These are phyloP conservation scores for Sphaeridia pumilis DNA, from an alignment of 2,888 invertebrate species.

Conservation along the genomic window DNA sequence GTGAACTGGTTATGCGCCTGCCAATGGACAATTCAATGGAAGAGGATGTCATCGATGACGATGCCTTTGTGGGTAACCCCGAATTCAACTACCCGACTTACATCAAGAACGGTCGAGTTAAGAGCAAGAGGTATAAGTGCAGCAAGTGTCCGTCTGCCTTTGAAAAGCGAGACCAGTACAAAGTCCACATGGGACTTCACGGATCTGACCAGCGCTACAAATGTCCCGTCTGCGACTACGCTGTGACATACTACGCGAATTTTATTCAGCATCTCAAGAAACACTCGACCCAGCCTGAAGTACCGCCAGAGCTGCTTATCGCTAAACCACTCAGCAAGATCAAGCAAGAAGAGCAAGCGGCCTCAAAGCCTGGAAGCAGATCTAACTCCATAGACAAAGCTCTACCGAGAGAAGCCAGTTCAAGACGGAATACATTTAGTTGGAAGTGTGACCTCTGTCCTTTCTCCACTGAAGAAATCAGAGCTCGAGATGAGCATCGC, in stretches of 20 bases:
- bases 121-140: slow-evolving; percentile 68
- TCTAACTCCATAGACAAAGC: neutral
- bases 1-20: neutral
- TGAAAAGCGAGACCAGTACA: slow-evolving; percentile 71
- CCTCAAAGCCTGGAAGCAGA: neutral
- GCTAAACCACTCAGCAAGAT: slow-evolving; percentile 22
- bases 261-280: slow-evolving; percentile 70
- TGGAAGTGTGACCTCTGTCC: slow-evolving; percentile 60
- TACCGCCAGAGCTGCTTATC: slow-evolving; percentile 23
- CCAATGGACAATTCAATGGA: slow-evolving; percentile 40
- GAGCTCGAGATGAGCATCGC: slow-evolving; percentile 62
- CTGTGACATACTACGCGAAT: slow-evolving; percentile 74
- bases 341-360: slow-evolving; percentile 3
- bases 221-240: slow-evolving; percentile 75
- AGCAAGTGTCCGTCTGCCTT: slow-evolving; percentile 78
- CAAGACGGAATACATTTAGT: neutral
- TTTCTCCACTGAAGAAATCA: slow-evolving; percentile 59
- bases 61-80: slow-evolving; percentile 52
- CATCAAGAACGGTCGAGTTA: slow-evolving; percentile 58
- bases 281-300: slow-evolving; percentile 43
- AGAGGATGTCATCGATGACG: slow-evolving; percentile 42
- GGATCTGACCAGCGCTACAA: slow-evolving; percentile 71
- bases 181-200: slow-evolving; percentile 67
- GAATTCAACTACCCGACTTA: slow-evolving; percentile 64
- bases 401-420: neutral